Conservation (phyloP, 2,888 invertebrate species). For the Colletes collaris region DNA sequence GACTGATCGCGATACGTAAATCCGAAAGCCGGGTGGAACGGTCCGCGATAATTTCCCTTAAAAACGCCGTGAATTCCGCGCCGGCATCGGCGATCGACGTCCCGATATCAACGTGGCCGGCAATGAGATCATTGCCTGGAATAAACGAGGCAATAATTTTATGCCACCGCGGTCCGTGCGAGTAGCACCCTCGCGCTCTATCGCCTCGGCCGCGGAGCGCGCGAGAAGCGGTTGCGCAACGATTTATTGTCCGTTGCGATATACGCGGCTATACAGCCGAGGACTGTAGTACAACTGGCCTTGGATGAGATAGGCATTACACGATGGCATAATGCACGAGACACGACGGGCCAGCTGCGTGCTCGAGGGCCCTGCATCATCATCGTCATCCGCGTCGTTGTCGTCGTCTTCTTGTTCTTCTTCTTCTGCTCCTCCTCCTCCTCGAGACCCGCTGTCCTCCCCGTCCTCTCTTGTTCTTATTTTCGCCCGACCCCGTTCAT, state of each 20-base stretch:
- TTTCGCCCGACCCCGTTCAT: slow-evolving; percentile 33
- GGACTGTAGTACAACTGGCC: slow-evolving; percentile 81
- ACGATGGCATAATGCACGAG: slow-evolving; percentile 80
- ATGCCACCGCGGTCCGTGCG: slow-evolving; percentile 68
- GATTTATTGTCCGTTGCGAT: slow-evolving; percentile 80
- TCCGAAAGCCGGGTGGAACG: slow-evolving; percentile 8
- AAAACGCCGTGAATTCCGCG: slow-evolving; percentile 40
- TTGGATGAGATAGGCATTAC: slow-evolving; percentile 80
- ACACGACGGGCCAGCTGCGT: slow-evolving; percentile 69
- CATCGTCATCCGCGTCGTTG: slow-evolving; percentile 64
- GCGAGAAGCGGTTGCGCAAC: slow-evolving; percentile 77
- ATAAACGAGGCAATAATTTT: slow-evolving; percentile 82
- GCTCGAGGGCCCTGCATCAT: slow-evolving; percentile 71
- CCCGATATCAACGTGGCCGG: slow-evolving; percentile 61
- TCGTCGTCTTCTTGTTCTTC: slow-evolving; percentile 48
- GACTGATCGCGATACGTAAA: slow-evolving; percentile 45
- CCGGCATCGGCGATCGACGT: slow-evolving; percentile 57
- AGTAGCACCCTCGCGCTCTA: slow-evolving; percentile 76
- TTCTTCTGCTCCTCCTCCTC: slow-evolving; percentile 30
- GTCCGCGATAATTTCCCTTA: slow-evolving; percentile 22
- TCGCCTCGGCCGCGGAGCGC: slow-evolving; percentile 35
- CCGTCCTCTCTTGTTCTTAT: slow-evolving; percentile 22
- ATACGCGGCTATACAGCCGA: slow-evolving; percentile 62
- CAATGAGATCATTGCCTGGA: slow-evolving; percentile 82
- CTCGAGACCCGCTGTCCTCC: slow-evolving; percentile 17